phyloP scores from a whole-genome alignment of 2,113 vertebrate species.

The Corythornis madagascariensis region DNA sequence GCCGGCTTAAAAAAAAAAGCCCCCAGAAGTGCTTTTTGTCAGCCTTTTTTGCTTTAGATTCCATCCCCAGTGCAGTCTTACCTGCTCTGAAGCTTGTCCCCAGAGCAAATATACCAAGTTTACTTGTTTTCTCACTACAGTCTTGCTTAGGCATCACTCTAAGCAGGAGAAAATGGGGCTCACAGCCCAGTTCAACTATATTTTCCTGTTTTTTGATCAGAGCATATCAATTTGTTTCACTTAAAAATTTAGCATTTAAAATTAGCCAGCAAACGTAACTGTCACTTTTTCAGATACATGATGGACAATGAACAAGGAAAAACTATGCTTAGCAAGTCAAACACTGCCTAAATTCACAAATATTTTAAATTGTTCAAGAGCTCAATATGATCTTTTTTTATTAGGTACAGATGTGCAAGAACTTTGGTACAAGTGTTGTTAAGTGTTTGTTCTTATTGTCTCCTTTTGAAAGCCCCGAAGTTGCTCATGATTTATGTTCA shows the following conservation, averaged over 20 bases:
- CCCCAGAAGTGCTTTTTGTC: no score
- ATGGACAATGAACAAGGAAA: not conserved
- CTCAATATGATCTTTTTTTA: not conserved
- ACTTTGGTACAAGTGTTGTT: not conserved
- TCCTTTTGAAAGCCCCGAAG: not conserved
- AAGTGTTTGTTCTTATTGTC: not conserved
- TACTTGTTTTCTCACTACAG: not conserved
- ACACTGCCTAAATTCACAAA: not conserved
- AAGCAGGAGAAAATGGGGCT: not conserved
- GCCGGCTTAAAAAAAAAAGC: no score
- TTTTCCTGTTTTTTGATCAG: not conserved
- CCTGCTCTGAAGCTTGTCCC: no score
- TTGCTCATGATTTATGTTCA: not conserved
- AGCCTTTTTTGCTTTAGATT: no score
- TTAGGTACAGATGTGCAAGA: not conserved
- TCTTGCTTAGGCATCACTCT: not conserved
- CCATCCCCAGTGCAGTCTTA: no score
- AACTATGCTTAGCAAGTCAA: not conserved
- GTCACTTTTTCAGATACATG: not conserved
- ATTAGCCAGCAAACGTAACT: not conserved
- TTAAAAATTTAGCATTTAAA: not conserved
- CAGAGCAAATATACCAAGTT: not conserved
- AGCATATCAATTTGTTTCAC: not conserved
- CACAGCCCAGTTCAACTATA: not conserved
- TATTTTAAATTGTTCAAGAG: not conserved